Conservation (phyloP, 2,797 vertebrate genomes). For the Myotis vivesi region DNA sequence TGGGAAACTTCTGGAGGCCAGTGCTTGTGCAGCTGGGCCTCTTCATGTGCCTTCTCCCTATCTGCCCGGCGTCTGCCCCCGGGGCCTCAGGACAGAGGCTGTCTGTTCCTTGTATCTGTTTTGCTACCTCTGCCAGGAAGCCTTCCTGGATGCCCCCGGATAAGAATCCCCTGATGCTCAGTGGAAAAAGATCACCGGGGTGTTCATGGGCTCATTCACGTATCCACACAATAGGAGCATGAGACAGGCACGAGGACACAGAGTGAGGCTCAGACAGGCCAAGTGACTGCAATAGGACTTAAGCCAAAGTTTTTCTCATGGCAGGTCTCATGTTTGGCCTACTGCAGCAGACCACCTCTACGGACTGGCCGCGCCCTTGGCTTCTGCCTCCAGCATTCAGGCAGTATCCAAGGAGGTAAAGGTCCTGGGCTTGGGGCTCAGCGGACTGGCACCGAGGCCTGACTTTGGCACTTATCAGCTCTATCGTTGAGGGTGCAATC, state of each 20-base stretch:
- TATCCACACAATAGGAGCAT: neutral
- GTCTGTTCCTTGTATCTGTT: neutral
- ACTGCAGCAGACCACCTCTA: fast-evolving
- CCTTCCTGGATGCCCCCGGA: neutral
- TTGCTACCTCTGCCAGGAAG: neutral
- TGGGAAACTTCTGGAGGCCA: neutral
- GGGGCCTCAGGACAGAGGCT: neutral
- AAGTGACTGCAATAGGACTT: neutral
- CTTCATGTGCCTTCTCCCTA: neutral
- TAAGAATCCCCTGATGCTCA: neutral
- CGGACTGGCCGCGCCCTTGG: fast-evolving
- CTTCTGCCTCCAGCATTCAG: neutral
- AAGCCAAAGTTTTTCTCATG: neutral
- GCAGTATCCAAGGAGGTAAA: neutral
- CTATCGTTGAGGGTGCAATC: neutral
- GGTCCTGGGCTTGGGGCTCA: neutral
- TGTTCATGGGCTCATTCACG: neutral
- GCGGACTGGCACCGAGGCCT: neutral
- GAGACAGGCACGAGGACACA: neutral
- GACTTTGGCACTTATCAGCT: neutral
- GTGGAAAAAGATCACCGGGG: neutral
- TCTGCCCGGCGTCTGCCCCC: neutral
- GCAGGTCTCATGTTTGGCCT: neutral
- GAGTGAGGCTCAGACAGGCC: neutral
- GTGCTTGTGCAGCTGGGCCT: slow-evolving; percentile 12